A percentile compares a stretch with the other conserved stretches of the same genome.
phyloP scores from a whole-genome alignment of 2,888 invertebrate species.

The Pandemis cinnamomeana region DNA sequence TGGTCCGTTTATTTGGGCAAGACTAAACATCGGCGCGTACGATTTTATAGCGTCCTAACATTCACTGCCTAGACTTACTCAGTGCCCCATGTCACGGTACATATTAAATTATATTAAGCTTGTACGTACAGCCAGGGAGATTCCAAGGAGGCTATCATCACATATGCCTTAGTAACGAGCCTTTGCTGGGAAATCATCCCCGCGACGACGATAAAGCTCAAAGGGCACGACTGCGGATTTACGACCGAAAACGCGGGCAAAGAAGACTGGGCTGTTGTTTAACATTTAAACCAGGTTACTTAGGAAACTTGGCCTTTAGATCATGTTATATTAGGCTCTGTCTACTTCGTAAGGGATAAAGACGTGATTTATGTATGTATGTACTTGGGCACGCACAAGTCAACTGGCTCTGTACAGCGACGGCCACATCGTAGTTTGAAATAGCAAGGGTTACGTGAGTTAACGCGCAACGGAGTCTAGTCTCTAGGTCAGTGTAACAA shows the following conservation, averaged over 20 bases:
- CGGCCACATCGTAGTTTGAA: no score
- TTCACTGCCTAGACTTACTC: neutral
- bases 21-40: neutral
- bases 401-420: no score
- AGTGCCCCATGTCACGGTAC: neutral
- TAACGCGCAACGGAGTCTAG: no score
- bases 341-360: no score
- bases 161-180: conserved; percentile 11
- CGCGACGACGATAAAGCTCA: conserved; percentile 24
- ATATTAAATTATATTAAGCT: neutral
- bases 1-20: neutral
- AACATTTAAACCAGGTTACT: no score
- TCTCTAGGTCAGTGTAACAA: no score
- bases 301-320: no score
- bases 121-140: neutral
- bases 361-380: no score
- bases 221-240: conserved; percentile 12
- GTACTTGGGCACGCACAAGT: no score
- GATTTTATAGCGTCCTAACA: neutral
- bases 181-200: conserved; percentile 14
- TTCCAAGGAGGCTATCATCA: conserved; percentile 3
- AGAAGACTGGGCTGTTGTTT: conserved; percentile 1
- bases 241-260: neutral
- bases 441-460: no score
- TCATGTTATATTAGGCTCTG: no score